These are phyloP conservation scores for Callopanchax toddi DNA, from an alignment of 2,113 vertebrate genomes.

Conservation along the genomic window DNA sequence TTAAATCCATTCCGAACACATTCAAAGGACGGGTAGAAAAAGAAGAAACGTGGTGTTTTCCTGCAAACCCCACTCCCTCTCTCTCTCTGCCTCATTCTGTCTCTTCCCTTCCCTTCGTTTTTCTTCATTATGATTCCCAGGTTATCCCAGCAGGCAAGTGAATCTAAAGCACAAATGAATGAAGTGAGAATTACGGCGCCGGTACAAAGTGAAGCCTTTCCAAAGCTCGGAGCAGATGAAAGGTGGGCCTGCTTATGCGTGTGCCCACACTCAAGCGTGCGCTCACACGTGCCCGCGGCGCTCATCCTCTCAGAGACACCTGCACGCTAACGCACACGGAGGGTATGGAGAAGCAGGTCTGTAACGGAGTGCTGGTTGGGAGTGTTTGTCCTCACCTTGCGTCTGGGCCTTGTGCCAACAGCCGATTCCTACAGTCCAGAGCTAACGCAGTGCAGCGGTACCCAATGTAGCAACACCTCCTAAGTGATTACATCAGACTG, in stretches of 20 bases:
- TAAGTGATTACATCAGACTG: slow-evolving; percentile 83
- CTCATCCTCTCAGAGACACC: neutral
- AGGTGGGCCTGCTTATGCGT: slow-evolving; percentile 70
- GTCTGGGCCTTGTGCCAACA: slow-evolving; percentile 63
- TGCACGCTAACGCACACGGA: neutral
- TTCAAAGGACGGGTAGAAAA: slow-evolving; percentile 83
- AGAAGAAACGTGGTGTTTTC: slow-evolving; percentile 80
- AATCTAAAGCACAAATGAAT: slow-evolving; percentile 93
- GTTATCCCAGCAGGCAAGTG: slow-evolving; percentile 87
- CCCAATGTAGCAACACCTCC: slow-evolving; percentile 85
- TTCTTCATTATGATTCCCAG: slow-evolving; percentile 92
- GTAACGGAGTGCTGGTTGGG: slow-evolving; percentile 51
- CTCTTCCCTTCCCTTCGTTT: slow-evolving; percentile 7
- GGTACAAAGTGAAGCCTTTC: slow-evolving; percentile 88
- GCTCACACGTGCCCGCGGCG: neutral
- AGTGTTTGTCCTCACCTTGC: slow-evolving; percentile 71
- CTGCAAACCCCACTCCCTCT: slow-evolving; percentile 40
- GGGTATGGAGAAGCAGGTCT: slow-evolving; percentile 12
- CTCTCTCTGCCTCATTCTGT: slow-evolving; percentile 18
- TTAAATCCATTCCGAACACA: slow-evolving; percentile 90
- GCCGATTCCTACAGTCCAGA: slow-evolving; percentile 54
- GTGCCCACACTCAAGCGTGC: slow-evolving; percentile 12
- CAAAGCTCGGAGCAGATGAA: slow-evolving; percentile 89
- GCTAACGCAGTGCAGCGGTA: slow-evolving; percentile 62
- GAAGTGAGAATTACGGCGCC: slow-evolving; percentile 90